Conservation (phyloP, 2,888 invertebrate species). For the Argyresthia albistria region DNA sequence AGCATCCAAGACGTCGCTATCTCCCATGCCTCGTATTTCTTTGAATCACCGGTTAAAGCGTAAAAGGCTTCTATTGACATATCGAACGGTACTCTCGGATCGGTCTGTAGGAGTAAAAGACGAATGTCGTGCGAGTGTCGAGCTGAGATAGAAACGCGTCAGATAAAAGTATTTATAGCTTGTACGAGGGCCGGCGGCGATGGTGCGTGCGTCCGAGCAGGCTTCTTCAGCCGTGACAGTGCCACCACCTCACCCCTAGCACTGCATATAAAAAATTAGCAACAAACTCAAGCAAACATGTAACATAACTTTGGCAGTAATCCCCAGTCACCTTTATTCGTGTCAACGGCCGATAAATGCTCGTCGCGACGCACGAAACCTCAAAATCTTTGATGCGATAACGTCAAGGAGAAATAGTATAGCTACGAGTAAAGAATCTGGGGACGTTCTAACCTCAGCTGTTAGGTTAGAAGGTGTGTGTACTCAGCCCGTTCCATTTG, state of each 20-base stretch:
- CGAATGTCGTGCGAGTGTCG: no score
- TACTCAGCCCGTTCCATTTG: background rate
- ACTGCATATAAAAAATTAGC: conserved; percentile 4
- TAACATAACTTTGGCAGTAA: no score
- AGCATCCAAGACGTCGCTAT: no score
- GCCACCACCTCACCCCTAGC: conserved; percentile 15
- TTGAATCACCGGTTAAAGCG: no score
- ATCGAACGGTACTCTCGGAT: no score
- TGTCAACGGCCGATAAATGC: conserved; percentile 1
- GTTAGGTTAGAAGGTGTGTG: background rate
- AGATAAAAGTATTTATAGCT: conserved; percentile 3
- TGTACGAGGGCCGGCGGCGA: background rate
- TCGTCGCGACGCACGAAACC: background rate
- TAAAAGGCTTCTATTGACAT: no score
- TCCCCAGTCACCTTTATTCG: background rate
- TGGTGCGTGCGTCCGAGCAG: conserved; percentile 20
- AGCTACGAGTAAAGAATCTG: background rate
- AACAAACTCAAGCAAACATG: background rate
- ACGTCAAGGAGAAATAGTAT: background rate
- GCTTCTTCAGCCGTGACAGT: conserved; percentile 40
- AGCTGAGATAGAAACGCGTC: background rate
- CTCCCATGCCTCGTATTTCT: no score
- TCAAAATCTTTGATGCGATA: background rate
- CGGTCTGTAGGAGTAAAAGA: no score
- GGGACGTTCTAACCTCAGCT: background rate